These are phyloP conservation scores for Tetheella fluctuosa DNA, from an alignment of 2,888 invertebrate species.

Conservation along the genomic window DNA sequence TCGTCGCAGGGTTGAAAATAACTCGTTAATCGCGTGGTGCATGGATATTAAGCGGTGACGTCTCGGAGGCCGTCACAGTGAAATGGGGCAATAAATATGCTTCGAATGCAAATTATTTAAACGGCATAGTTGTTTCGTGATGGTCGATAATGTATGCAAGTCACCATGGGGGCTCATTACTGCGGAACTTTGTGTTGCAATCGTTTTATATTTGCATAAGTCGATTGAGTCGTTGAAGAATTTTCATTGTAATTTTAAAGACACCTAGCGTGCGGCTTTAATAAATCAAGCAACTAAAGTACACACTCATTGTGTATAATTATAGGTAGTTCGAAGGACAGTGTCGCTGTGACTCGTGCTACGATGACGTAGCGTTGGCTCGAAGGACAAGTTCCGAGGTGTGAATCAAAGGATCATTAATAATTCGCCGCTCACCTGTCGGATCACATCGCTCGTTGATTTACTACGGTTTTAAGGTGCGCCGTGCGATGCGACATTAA, in stretches of 20 bases:
- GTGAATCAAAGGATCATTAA: constrained; percentile 61
- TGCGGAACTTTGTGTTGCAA: constrained; percentile 53
- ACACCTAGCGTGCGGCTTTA: constrained; percentile 6
- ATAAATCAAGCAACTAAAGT: constrained; percentile 13
- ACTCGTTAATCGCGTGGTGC: constrained; percentile 67
- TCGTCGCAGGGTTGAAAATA: constrained; percentile 50
- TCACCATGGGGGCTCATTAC: constrained; percentile 50
- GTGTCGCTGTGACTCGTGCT: constrained; percentile 10
- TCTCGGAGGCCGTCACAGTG: constrained; percentile 57
- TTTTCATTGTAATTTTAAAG: constrained; percentile 36
- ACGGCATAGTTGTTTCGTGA: constrained; percentile 58
- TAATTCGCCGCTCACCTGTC: constrained; percentile 65
- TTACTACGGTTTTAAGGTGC: constrained; percentile 39
- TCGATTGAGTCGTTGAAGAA: constrained; percentile 67
- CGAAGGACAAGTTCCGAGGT: constrained; percentile 39
- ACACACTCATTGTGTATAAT: constrained; percentile 14
- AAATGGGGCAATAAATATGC: constrained; percentile 63
- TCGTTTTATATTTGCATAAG: constrained; percentile 56
- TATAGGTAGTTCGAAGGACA: constrained; percentile 5
- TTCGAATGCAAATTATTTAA: constrained; percentile 65
- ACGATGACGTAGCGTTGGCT: constrained; percentile 20
- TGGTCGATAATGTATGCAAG: constrained; percentile 65
- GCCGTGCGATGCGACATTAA: constrained; percentile 19
- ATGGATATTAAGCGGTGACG: constrained; percentile 65
- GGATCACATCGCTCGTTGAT: constrained; percentile 44